Base-by-base conservation (phyloP, 2,113 vertebrate genomes). In the Sylvietta virens region DNA sequence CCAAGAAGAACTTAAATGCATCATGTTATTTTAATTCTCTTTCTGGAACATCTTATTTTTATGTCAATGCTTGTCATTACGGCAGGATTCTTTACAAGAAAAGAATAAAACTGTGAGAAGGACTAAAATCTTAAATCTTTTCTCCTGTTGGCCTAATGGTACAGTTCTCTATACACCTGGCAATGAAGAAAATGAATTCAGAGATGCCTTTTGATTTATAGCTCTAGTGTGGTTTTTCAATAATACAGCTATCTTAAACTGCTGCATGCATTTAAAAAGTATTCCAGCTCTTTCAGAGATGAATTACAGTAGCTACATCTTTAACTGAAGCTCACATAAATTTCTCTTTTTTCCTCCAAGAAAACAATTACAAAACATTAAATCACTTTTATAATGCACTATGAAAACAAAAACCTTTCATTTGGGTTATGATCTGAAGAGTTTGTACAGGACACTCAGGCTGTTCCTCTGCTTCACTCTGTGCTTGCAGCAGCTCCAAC, bases 311-410 rank as follows among this genome's bases (percentile, higher is more conserved):
- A 57, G 78, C 60, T 62, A 71, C 81, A 92, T 88, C 92, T 96
- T 95, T 83, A 95, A 80, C 67, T 88, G 95, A 87, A 70, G 80
- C 42, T 91, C 79, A 88, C 57, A 91, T 87, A 95, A 97, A 85
- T 95, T 80, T 50, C 24, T 58, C 58, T 13, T 82, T 47, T 86
- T 7, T 8, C 11, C 65, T 48, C 48, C 90, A 79, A 81, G 90
- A 96, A 96, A 96, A 95, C 94, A 96, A 97, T 95, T 96, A 97
- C 16, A 61, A 70, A 87, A 80, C 61, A 88, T 84, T 95, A 97
- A 93, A 97, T 97, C 95, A 94, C 53, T 97, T 93, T 90, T 95
- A 92, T 35, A 71, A 44, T 6, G 3, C 81, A 44, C 92, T 91
- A 71, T 17, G 62, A 92, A 91, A 92, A 91, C 51, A 96, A 96